These are phyloP conservation scores for Meta bourneti DNA, from an alignment of 2,888 invertebrate species.

Conservation along the genomic window DNA sequence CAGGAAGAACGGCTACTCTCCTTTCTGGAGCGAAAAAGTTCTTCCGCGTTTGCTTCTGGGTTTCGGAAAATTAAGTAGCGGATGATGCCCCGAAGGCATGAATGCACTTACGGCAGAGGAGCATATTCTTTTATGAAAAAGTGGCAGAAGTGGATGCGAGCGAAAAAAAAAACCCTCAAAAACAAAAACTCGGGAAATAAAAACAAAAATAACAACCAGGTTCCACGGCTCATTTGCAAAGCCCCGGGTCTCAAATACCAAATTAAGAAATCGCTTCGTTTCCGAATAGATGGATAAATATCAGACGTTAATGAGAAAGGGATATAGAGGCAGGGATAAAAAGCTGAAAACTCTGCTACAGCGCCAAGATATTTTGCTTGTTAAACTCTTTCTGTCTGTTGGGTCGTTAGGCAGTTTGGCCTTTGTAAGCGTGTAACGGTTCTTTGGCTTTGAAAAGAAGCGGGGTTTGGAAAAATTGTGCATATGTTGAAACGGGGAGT, in stretches of 20 bases:
- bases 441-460: background rate
- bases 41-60: background rate
- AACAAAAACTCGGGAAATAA: background rate
- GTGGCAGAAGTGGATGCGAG: background rate
- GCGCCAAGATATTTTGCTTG: background rate
- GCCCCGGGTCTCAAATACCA: conserved; percentile 7
- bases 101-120: background rate
- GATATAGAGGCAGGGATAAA: background rate
- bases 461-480: background rate
- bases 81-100: background rate
- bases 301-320: background rate
- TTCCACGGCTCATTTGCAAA: background rate
- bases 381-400: background rate
- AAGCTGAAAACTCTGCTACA: background rate
- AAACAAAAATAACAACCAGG: conserved; percentile 9
- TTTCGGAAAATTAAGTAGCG: background rate
- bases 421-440: conserved; percentile 1
- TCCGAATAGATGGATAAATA: conserved; percentile 22
- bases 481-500: background rate
- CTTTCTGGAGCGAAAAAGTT: conserved; percentile 5
- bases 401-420: background rate
- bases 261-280: conserved; percentile 36
- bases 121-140: background rate
- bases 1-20: background rate
- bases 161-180: too few relatives aligned